Conservation (phyloP, 2,797 vertebrate genomes). For the Peromyscus melanophrys region DNA sequence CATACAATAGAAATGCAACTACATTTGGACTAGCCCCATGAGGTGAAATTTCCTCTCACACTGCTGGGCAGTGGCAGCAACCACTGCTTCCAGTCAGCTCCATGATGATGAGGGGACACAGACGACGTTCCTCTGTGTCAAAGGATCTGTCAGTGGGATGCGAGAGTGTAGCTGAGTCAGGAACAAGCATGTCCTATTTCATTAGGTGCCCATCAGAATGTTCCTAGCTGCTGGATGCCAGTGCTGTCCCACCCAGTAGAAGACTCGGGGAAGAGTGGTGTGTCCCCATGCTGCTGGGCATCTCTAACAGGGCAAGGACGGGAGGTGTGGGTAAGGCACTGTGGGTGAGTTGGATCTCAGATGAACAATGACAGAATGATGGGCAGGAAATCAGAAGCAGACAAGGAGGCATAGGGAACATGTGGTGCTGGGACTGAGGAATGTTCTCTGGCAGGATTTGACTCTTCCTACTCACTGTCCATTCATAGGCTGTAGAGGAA, state of each 20-base stretch:
- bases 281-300: background rate
- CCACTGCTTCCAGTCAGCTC: background rate
- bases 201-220: background rate
- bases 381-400: background rate
- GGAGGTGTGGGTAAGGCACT: background rate
- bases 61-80: background rate
- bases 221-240: background rate
- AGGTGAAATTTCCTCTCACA: background rate
- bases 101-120: background rate
- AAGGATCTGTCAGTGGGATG: background rate
- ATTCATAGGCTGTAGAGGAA: too few species aligned
- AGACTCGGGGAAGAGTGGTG: background rate
- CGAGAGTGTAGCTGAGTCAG: background rate
- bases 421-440: background rate
- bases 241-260: background rate
- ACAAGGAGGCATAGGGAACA: background rate
- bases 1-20: background rate
- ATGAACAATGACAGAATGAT: background rate
- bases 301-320: accelerated
- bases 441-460: background rate
- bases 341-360: background rate
- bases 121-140: background rate
- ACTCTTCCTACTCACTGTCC: too few species aligned
- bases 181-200: background rate
- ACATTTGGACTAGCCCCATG: background rate